These are phyloP conservation scores for Onychomys torridus DNA, from an alignment of 2,797 vertebrate species.

Conservation along the genomic window DNA sequence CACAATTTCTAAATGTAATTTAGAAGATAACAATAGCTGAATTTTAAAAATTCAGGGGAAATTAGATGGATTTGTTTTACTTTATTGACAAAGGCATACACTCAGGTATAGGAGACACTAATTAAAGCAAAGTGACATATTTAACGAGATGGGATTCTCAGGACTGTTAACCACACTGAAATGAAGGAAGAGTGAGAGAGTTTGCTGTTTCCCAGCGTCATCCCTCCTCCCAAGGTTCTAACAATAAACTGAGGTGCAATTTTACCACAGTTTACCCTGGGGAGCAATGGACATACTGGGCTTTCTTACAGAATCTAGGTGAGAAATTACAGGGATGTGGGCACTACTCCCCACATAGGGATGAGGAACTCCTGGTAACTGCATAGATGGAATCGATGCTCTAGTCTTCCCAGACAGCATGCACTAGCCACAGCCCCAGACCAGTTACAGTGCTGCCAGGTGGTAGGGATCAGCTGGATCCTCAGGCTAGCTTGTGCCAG, in stretches of 20 bases:
- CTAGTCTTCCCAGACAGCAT: background rate
- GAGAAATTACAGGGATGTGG: background rate
- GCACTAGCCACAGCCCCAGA: background rate
- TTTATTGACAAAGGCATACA: conserved; percentile 19
- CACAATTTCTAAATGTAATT: background rate
- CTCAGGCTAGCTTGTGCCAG: background rate
- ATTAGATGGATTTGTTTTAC: background rate
- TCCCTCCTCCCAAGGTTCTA: background rate
- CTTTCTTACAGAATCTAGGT: background rate
- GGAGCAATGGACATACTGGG: no score
- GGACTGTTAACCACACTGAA: background rate
- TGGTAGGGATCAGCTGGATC: no score
- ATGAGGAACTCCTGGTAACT: background rate
- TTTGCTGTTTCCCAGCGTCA: background rate
- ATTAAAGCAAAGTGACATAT: background rate
- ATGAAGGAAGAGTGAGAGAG: background rate
- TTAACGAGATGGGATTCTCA: background rate
- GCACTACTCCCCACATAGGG: background rate
- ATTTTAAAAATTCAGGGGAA: conserved; percentile 17
- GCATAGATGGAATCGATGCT: background rate
- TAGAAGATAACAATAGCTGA: conserved; percentile 18
- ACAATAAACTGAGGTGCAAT: background rate
- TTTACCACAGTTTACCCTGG: background rate
- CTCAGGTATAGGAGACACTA: background rate
- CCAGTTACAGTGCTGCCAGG: no score